A percentile compares a stretch with the other conserved stretches of the same genome.
These are phyloP conservation scores for Euleptes europaea DNA, from an alignment of 2,113 vertebrate species.

Conservation along the genomic window DNA sequence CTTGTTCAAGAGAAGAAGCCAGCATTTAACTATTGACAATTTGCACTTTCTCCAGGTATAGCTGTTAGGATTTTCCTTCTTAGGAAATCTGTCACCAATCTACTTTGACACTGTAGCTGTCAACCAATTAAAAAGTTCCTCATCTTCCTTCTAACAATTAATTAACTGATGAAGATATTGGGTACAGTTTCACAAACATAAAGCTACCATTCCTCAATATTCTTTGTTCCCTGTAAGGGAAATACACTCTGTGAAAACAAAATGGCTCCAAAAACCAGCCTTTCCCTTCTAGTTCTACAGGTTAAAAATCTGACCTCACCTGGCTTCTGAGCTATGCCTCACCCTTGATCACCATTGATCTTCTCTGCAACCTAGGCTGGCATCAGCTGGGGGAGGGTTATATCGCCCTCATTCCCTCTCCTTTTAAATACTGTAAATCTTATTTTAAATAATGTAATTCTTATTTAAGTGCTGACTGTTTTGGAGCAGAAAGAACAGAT, in stretches of 20 bases:
- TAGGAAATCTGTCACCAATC: background rate
- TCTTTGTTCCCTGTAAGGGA: background rate
- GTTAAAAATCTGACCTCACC: background rate
- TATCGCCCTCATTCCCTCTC: no score
- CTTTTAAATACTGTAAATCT: no score
- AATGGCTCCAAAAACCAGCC: background rate
- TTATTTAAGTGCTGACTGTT: no score
- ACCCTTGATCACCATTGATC: no score
- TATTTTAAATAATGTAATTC: no score
- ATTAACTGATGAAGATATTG: background rate
- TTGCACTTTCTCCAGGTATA: background rate
- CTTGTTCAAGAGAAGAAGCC: background rate
- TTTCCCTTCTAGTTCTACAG: background rate
- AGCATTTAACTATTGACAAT: background rate
- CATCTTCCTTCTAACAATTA: no score
- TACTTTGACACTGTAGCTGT: background rate
- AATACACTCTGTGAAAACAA: background rate
- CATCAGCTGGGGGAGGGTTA: no score
- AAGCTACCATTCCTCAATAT: background rate
- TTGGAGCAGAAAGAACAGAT: no score
- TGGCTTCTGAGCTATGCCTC: no score
- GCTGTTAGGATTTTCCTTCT: background rate
- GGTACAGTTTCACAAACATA: background rate
- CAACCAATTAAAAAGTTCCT: background rate
- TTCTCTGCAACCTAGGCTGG: no score